Percentiles rank a stretch among this genome's conserved stretches.
phyloP scores from a whole-genome alignment of 2,113 vertebrate genomes.

The Hypanus sabinus region DNA sequence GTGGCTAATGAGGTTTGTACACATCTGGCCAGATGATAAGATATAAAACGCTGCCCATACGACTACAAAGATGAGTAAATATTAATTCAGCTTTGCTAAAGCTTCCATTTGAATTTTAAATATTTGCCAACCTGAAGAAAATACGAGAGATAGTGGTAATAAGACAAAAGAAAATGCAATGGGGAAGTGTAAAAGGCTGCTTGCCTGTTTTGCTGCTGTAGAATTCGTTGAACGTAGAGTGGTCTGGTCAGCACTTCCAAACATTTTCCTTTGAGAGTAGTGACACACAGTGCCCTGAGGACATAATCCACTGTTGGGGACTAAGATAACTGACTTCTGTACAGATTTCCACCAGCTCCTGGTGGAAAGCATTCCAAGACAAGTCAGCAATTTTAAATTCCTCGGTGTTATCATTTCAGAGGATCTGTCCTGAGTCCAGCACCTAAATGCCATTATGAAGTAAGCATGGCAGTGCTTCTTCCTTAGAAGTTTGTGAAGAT shows the following conservation, averaged over 20 bases:
- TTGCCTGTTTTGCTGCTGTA: background rate
- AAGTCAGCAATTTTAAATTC: too few species aligned
- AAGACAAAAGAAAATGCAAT: background rate
- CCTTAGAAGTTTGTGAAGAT: too few species aligned
- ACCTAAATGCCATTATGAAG: too few species aligned
- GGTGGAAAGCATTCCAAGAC: too few species aligned
- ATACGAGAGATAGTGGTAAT: background rate
- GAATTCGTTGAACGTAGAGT: background rate
- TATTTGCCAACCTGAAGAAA: background rate
- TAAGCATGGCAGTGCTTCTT: too few species aligned
- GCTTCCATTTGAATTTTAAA: slow-evolving; percentile 11
- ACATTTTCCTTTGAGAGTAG: background rate
- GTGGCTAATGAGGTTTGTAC: background rate
- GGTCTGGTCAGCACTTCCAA: background rate
- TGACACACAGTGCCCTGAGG: background rate
- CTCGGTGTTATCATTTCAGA: too few species aligned
- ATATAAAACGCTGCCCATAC: background rate
- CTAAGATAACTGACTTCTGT: too few species aligned
- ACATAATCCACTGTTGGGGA: too few species aligned
- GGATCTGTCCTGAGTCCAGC: too few species aligned
- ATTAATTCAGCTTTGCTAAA: background rate
- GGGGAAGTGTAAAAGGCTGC: background rate
- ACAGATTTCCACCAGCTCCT: too few species aligned
- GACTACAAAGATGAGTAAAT: background rate
- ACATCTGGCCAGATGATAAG: background rate